phyloP scores from a whole-genome alignment of 2,888 invertebrate genomes.

The Plagodis dolabraria region DNA sequence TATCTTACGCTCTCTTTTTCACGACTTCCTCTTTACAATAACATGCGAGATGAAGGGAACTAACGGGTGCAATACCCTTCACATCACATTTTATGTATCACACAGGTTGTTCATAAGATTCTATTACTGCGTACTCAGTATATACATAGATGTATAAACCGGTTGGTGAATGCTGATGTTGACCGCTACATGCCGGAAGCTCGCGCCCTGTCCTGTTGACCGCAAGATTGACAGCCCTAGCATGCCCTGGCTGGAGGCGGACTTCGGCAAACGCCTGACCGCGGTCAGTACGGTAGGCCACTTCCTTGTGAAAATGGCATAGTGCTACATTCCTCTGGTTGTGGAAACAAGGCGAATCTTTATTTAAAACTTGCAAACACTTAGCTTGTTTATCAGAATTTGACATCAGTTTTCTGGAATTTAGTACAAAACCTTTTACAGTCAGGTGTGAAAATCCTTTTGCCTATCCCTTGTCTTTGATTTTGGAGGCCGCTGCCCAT shows the following conservation, averaged over 20 bases:
- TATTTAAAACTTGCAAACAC: constrained; percentile 9
- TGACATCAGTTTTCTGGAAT: background rate
- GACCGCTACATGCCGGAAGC: constrained; percentile 65
- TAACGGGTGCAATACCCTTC: too few species aligned
- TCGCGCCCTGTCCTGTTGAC: constrained; percentile 45
- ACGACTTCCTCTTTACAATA: too few species aligned
- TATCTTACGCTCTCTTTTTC: too few species aligned
- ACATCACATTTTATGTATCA: too few species aligned
- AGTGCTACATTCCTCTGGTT: constrained; percentile 46
- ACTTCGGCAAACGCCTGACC: constrained; percentile 42
- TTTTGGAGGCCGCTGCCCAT: too few species aligned
- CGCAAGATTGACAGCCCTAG: constrained; percentile 59
- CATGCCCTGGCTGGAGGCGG: constrained; percentile 39
- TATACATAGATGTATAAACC: too few species aligned
- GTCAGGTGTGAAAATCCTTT: too few species aligned
- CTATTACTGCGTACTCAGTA: too few species aligned
- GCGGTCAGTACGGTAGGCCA: constrained; percentile 45
- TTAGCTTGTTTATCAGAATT: constrained; percentile 1
- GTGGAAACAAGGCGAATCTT: constrained; percentile 13
- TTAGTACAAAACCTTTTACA: too few species aligned
- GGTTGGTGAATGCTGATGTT: constrained; percentile 9
- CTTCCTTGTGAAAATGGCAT: constrained; percentile 51
- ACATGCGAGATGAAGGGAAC: too few species aligned
- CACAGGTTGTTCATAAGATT: too few species aligned
- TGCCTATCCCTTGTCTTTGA: too few species aligned